Evolutionary conservation across 1,140 invertebrate species (phyloP), one percentile per base, ranked within the genome.

Genomic region (Drosophila pallidifrons): DNA sequence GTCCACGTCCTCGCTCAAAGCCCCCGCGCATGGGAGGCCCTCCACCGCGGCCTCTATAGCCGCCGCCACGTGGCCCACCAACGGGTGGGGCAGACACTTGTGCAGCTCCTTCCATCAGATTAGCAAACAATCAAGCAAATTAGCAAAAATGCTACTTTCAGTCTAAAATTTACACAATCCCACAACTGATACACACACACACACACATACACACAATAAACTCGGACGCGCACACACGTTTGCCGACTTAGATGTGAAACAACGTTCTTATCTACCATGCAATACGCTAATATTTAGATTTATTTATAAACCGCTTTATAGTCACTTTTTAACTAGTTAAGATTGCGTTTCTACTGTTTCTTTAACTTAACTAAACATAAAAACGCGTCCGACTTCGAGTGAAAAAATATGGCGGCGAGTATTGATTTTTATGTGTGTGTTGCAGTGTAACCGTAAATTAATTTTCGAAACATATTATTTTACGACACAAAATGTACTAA

Each of bases 351-450:
- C 52, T 61, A 51, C 51, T 64, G 25, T 59, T 63, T 81, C 75
- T 59, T 13, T 32, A 68, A 66, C 80, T 70, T 83, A 82, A 54
- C 67, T 65, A 78, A 77, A 78, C 83, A 89, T 89, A 77, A 71
- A 71, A 66, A 67, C 82, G 82, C 82, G 82, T 86, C 75, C 82
- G 61, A 64, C 55, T 52, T 43, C 52, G 52, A 77, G 83, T 89
- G 83, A 89, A 88, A 89, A 88, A 88, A 88, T 88, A 88, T 88
- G 83, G 83, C 83, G 83, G 83, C 82, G 68, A 85, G 57, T 88
- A 88, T 88, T 89, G 83, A 88, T 88, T 88, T 87, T 87, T 72
- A 55, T 54, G 51, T 70, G 72, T 63, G 59, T 72, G 61, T 60
- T 52, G 64, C 15, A 54, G 38, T 35, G 60, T 38, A 20, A 28